Conservation (phyloP, 1,140 invertebrate species). For the Pseudomyrmex sp. region DNA sequence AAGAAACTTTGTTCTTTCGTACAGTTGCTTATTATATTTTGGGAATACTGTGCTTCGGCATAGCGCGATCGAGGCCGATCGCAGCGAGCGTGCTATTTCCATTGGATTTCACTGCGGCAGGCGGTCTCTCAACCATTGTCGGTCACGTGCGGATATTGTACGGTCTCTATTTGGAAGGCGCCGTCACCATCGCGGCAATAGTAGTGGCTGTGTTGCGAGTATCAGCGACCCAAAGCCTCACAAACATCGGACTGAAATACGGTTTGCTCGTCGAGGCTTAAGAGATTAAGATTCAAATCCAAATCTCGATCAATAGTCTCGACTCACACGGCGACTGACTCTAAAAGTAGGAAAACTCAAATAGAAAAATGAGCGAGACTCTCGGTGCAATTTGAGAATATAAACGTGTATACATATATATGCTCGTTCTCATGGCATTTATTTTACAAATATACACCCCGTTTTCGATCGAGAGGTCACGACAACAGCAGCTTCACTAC, state of each 20-base stretch:
- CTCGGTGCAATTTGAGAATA: background rate
- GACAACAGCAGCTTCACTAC: slow-evolving; percentile 13
- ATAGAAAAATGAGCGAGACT: background rate
- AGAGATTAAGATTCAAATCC: background rate
- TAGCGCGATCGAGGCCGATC: slow-evolving; percentile 84
- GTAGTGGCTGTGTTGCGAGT: slow-evolving; percentile 87
- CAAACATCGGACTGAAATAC: slow-evolving; percentile 86
- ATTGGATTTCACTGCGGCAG: slow-evolving; percentile 89
- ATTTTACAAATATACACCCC: slow-evolving; percentile 50
- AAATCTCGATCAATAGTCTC: too few relatives aligned
- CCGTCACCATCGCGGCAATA: slow-evolving; percentile 87
- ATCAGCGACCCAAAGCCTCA: slow-evolving; percentile 86
- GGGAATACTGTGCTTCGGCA: slow-evolving; percentile 87
- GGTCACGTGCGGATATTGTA: slow-evolving; percentile 88
- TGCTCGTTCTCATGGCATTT: slow-evolving; percentile 26
- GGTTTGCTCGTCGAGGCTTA: slow-evolving; percentile 82
- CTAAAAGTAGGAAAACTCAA: too few relatives aligned
- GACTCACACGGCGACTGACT: too few relatives aligned
- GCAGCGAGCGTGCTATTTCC: slow-evolving; percentile 88
- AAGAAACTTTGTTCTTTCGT: slow-evolving; percentile 32
- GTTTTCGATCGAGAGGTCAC: background rate
- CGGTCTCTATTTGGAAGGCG: slow-evolving; percentile 89
- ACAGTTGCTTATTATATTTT: slow-evolving; percentile 86
- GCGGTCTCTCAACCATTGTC: slow-evolving; percentile 87
- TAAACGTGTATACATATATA: background rate